Base-by-base conservation (phyloP, 1,140 invertebrate genomes). In the Rhyzopertha dominica region DNA sequence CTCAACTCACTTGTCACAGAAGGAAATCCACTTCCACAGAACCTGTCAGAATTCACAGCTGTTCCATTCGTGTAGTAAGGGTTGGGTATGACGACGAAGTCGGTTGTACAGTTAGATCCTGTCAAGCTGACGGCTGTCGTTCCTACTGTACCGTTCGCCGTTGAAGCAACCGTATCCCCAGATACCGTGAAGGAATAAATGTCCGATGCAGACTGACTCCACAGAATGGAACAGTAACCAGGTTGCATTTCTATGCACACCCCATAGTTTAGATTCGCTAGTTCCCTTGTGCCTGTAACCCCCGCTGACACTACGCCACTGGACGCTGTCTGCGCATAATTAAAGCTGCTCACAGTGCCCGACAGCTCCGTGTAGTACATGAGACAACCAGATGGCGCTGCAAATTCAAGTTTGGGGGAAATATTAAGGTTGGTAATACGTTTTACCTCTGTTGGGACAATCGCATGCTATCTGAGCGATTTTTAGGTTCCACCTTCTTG, bases 371-470 rank as follows among this genome's bases (percentile, higher is more conserved):
- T 81, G 58, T 81, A 82, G 63, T 89, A 90, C 70, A 87, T 85
- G 3, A 90, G 70, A 63, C 88, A 90, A 19, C 86, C 86, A 29
- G 77, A 75, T 3, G 86, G 86, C 3, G 85, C 86, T 84, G 55
- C 61, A 59, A 45, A 29, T 17, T 20, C 35, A 8, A 13, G 30
- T 8, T n/a, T n/a, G n/a, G n/a, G n/a, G n/a, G n/a, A n/a, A n/a
- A n/a, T n/a, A 26, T 31, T 29, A 32, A 38, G 19, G 19, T 26
- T 31, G 9, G 2, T 35, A 3, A 47, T 16, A 34, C 20, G 18
- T 42, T 23, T 48, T 71, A 82, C 81, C 81, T 66, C 71, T 62
- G 37, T 71, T 75, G 9, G 76, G 71, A 51, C 78, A 82, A 48
- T 79, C 74, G 53, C 87, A 89, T 10, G 74, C 76, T 24, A 90